These are phyloP conservation scores for Limnodromus scolopaceus DNA, from an alignment of 2,797 vertebrate species.

Conservation along the genomic window DNA sequence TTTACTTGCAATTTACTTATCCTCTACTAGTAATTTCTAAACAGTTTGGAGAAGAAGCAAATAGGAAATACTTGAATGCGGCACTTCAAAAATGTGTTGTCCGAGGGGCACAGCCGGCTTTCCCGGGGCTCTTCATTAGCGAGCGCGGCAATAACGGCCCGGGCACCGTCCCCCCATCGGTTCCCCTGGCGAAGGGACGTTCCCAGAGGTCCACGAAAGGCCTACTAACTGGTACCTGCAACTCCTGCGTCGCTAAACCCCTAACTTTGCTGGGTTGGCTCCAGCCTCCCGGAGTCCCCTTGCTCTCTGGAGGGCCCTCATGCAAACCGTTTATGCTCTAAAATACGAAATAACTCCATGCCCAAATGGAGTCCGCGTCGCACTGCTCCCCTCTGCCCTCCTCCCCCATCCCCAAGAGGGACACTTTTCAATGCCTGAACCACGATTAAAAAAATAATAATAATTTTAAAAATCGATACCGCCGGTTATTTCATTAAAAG, in stretches of 20 bases:
- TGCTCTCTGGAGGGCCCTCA: background rate
- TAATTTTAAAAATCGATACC: background rate
- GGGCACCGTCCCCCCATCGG: background rate
- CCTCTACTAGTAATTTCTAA: conserved; percentile 72
- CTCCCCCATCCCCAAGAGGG: background rate
- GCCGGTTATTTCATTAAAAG: background rate
- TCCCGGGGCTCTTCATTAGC: background rate
- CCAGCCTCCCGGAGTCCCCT: background rate
- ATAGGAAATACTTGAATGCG: background rate
- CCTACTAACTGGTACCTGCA: background rate
- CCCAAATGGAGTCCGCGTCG: background rate
- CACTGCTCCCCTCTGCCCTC: background rate
- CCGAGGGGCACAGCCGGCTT: background rate
- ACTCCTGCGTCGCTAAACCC: background rate
- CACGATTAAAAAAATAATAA: background rate
- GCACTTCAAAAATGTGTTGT: background rate
- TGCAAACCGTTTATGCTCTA: background rate
- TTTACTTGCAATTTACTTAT: conserved; percentile 79
- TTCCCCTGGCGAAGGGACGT: background rate
- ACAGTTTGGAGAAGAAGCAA: conserved; percentile 29
- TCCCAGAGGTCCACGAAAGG: background rate
- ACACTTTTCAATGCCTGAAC: background rate
- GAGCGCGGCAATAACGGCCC: background rate
- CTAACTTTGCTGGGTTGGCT: background rate
- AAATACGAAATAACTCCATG: background rate